Base-by-base conservation (phyloP, 2,888 invertebrate genomes). In the Epinotia ramella region DNA sequence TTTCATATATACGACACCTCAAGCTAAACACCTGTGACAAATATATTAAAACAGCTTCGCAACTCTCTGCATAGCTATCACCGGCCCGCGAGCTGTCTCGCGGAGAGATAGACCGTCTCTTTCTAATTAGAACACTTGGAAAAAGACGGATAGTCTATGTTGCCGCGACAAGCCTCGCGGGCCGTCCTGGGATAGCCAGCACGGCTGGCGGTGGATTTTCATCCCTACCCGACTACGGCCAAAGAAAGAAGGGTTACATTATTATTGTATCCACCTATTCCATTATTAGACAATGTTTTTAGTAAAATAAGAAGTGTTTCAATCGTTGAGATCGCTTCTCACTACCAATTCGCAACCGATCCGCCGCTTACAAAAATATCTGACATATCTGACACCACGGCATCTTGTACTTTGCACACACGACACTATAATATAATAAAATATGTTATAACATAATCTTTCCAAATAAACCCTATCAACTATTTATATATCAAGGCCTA, bases 381-480 rank as follows among this genome's bases (percentile, higher is more conserved):
- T n/a, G 71, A 40, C 59, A 33, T 40, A 2, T 33, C 57, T 20
- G 20, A 18, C 44, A 40, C 28, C 66, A 53, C 74, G 57, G 64
- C 70, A 49, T 33, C 76, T 71, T 72, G 76, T 72, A 72, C 76
- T 76, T 76, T 66, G 11, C 70, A 67, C 63, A 76, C 76, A 67
- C 60, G 71, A 75, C 49, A 71, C 56, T 65, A 74, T 67, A 74
- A 72, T 75, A 75, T 67, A 72, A 76, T 76, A 76, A 71, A 67
- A 76, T 76, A 76, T 76, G 76, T 63, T 76, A 67, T 76, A 76
- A 72, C 75, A 76, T 76, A 76, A 76, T 76, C 71, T 76, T 76
- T 76, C 65, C 71, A 76, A 71, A 76, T 71, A 60, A 71, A 63
- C n/a, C 60, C 64, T 71, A 76, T 56, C 62, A 67, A 67, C 70